Evolutionary conservation across 1,140 invertebrate species (phyloP), one percentile per base, ranked within the genome.

Genomic region (Acromyrmex echinatior): DNA sequence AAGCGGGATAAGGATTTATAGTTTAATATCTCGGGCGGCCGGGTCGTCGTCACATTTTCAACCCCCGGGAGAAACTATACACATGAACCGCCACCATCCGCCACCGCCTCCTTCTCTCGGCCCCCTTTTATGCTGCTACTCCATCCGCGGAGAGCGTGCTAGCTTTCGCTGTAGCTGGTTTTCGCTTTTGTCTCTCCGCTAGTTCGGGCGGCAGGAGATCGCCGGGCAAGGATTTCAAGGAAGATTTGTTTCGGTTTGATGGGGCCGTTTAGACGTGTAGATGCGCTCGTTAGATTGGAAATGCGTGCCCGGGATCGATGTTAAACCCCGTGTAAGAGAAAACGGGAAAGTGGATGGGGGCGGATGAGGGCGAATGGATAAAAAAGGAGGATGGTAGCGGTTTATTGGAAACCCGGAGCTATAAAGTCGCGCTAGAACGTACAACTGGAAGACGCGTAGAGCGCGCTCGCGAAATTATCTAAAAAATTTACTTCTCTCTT

Each of bases 1-100:
- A 92, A 93, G 90, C 88, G 91, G 94, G 93, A 95, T 95, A 95
- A 95, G 94, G 94, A 95, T 95, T 95, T 95, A 95, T 95, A 95
- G 95, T 95, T 95, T 95, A 95, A 95, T 95, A 95, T 95, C 94
- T 95, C 94, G 94, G 92, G 92, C 93, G 92, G 91, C 91, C 89
- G 93, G 92, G 93, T 86, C 93, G 93, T 94, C 93, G 94, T 95
- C 95, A 94, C 95, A 95, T 95, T 95, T 95, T 95, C 94, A 93
- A 94, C 91, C 93, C 92, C 90, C 91, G 90, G 90, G 93, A 93
- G 92, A 92, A 93, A 94, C 93, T 95, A 93, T 94, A 94, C 90
- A 87, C 91, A 79, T 89, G 86, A 65, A 86, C 88, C 87, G 65
- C 81, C 86, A 86, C 88, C 90, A 91, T 90, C 87, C 80, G 87